Evolutionary conservation across 2,797 vertebrate species (phyloP).

Genomic region (Falco peregrinus): DNA sequence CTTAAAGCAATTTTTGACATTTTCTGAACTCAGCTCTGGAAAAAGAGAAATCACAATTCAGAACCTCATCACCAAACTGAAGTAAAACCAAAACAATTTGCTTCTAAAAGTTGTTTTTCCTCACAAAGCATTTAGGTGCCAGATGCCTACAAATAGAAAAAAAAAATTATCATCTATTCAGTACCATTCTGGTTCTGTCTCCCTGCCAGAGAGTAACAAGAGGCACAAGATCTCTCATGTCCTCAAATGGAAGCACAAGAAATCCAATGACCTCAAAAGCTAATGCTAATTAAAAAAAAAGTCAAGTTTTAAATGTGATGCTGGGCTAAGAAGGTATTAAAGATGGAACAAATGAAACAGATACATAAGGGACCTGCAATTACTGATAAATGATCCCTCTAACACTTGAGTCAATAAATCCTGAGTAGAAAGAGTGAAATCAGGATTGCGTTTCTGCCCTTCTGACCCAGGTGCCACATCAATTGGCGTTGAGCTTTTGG

Average conservation of each 20-base stretch:
- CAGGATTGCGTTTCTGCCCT: neutral
- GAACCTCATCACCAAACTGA: neutral
- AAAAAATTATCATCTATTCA: neutral
- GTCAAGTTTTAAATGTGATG: neutral
- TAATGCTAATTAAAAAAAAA: neutral
- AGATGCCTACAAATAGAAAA: neutral
- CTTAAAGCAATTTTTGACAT: constrained; percentile 93
- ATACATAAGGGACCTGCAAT: neutral
- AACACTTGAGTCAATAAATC: neutral
- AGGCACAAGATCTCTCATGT: neutral
- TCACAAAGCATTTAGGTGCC: neutral
- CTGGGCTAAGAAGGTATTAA: neutral
- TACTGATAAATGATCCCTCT: neutral
- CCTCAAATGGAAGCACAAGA: neutral
- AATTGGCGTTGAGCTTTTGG: neutral
- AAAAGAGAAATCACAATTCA: constrained; percentile 60
- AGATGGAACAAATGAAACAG: neutral
- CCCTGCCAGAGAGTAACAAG: neutral
- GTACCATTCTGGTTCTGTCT: neutral
- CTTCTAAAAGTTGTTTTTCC: neutral
- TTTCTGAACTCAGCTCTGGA: constrained; percentile 94
- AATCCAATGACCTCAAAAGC: neutral
- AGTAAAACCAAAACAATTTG: neutral
- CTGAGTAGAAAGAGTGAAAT: neutral
- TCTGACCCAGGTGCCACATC: neutral